These are phyloP conservation scores for Papio anubis DNA, from an alignment of 2,113 vertebrate genomes.

Conservation along the genomic window DNA sequence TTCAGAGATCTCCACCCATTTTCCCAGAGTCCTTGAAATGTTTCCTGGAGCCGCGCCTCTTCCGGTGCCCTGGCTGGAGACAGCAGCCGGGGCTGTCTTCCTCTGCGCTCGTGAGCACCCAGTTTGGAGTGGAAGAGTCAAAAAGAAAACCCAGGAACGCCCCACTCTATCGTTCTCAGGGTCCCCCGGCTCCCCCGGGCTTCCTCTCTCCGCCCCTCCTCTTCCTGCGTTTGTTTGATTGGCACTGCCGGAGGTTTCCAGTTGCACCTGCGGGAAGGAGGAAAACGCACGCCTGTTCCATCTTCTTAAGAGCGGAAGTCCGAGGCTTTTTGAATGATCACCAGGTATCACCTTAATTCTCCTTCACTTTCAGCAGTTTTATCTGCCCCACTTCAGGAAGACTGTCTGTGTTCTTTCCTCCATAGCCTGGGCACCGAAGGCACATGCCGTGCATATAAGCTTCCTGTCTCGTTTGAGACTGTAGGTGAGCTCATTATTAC, in stretches of 20 bases:
- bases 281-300: accelerated
- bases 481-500: background rate
- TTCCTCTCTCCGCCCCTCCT: background rate
- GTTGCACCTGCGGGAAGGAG: accelerated
- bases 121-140: background rate
- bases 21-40: background rate
- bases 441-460: accelerated
- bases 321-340: background rate
- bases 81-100: no score
- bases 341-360: background rate
- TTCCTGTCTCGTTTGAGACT: background rate
- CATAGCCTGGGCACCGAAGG: background rate
- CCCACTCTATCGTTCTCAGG: background rate
- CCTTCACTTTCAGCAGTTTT: background rate
- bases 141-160: background rate
- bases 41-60: no score
- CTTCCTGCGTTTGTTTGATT: accelerated
- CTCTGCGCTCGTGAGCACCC: background rate
- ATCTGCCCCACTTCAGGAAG: background rate
- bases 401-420: background rate
- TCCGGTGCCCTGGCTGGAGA: no score
- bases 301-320: background rate
- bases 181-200: background rate
- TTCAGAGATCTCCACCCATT: background rate
- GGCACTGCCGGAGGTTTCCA: accelerated